Conservation (phyloP, 2,113 vertebrate genomes). For the Motacilla tschutschensis region DNA sequence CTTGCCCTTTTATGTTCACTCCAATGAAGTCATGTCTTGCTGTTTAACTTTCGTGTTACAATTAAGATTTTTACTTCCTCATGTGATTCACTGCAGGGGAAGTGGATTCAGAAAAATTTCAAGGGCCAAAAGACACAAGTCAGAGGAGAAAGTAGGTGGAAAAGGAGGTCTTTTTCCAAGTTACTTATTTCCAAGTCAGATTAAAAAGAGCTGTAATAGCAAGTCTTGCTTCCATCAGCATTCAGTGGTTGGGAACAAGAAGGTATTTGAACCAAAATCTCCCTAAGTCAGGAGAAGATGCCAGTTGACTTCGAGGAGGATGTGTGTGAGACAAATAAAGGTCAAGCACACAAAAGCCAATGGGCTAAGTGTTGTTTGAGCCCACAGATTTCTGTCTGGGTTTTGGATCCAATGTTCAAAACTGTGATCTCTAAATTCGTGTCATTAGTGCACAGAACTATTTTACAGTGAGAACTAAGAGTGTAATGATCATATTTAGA, state of each 20-base stretch:
- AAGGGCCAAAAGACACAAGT: slow-evolving; percentile 24
- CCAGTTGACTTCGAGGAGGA: not conserved
- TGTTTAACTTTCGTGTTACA: slow-evolving; percentile 56
- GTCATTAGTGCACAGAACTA: not conserved
- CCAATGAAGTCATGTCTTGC: slow-evolving; percentile 60
- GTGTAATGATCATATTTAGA: not conserved
- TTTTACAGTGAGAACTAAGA: not conserved
- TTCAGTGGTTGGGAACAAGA: not conserved
- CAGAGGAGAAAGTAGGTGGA: not conserved
- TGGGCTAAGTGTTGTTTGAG: not conserved
- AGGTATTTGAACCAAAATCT: slow-evolving; percentile 13
- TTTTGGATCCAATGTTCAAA: slow-evolving; percentile 28
- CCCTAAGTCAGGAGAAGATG: not conserved
- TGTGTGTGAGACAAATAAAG: not conserved
- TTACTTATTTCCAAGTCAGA: slow-evolving; percentile 21
- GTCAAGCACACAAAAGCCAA: not conserved
- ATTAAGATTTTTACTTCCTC: slow-evolving; percentile 67
- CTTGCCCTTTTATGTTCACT: slow-evolving; percentile 52
- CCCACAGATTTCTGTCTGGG: not conserved
- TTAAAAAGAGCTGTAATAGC: not conserved
- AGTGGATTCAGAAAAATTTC: slow-evolving; percentile 39
- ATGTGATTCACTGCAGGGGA: slow-evolving; percentile 51
- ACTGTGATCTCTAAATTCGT: slow-evolving; percentile 15
- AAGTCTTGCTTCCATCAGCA: slow-evolving; percentile 20
- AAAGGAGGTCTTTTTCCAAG: slow-evolving; percentile 33